Percentiles rank a stretch among this genome's conserved stretches.
Conservation (phyloP, 2,797 vertebrate genomes). For the Halcyon smyrnensis region DNA sequence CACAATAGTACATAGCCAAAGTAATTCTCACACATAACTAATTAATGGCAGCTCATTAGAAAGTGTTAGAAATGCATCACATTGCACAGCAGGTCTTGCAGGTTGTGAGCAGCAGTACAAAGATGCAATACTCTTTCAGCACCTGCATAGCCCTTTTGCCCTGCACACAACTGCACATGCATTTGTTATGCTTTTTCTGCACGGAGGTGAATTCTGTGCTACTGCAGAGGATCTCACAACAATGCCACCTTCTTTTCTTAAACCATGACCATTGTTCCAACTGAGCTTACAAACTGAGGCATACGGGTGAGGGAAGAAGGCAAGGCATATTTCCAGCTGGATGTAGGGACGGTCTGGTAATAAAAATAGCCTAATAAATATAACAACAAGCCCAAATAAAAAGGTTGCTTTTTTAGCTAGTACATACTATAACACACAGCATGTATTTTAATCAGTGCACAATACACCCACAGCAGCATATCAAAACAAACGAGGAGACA, state of each 20-base stretch:
- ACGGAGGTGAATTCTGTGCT: not conserved
- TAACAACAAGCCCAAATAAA: not conserved
- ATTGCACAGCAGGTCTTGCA: not conserved
- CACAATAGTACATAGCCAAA: not conserved
- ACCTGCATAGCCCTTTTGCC: not conserved
- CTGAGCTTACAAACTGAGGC: not conserved
- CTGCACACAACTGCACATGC: not conserved
- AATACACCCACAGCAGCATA: not conserved
- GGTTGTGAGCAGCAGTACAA: not conserved
- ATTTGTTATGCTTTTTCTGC: not conserved
- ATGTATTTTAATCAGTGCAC: not conserved
- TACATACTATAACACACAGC: too few relatives aligned
- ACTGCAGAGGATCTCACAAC: not conserved
- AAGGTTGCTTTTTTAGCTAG: not conserved
- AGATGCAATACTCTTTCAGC: not conserved
- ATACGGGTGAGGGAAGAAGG: not conserved
- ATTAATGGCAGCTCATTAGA: not conserved
- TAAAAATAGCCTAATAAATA: not conserved
- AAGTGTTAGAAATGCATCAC: not conserved
- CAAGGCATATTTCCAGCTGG: fast-evolving
- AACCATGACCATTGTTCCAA: not conserved
- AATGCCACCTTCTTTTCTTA: not conserved
- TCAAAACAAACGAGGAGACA: not conserved
- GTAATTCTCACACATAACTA: not conserved
- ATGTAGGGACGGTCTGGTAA: fast-evolving